Percentiles rank a stretch among this genome's conserved stretches.
phyloP scores from a whole-genome alignment of 92 coral and sea anemone species.

The Virgularia gustaviana region DNA sequence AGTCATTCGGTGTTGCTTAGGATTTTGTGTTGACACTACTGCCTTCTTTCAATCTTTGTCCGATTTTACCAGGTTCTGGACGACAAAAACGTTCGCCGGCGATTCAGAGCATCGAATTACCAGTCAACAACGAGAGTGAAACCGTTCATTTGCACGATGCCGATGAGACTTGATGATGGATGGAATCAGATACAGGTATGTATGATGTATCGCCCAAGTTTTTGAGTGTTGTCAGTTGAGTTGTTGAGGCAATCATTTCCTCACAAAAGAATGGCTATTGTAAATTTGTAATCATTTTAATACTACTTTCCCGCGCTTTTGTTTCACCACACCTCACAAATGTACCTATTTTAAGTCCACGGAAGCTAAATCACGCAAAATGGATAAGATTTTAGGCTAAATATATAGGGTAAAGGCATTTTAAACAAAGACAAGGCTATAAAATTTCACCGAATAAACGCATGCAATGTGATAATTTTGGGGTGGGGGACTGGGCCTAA shows the following conservation, averaged over 20 bases:
- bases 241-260: not conserved
- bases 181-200: conserved; percentile 99
- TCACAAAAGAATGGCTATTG: not conserved
- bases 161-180: conserved; percentile 99
- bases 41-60: not conserved
- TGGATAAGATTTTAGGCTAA: not conserved
- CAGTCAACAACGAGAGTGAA: conserved; percentile 98
- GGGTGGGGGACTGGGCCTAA: conserved; percentile 21
- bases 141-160: conserved; percentile 99
- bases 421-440: not conserved
- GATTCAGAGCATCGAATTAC: conserved; percentile 98
- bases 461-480: not conserved
- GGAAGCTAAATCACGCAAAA: not conserved
- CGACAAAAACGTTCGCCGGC: conserved; percentile 96
- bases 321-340: not conserved
- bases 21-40: conserved; percentile 82
- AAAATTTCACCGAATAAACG: not conserved
- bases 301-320: conserved; percentile 37
- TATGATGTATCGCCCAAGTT: not conserved
- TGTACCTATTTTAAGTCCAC: not conserved
- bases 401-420: not conserved
- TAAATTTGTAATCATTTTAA: conserved; percentile 3
- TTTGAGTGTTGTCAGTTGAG: not conserved
- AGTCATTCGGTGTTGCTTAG: conserved; percentile 34
- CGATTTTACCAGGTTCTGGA: conserved; percentile 84